These are phyloP conservation scores for Cynocephalus volans DNA, from an alignment of 2,113 vertebrate species.

Conservation along the genomic window DNA sequence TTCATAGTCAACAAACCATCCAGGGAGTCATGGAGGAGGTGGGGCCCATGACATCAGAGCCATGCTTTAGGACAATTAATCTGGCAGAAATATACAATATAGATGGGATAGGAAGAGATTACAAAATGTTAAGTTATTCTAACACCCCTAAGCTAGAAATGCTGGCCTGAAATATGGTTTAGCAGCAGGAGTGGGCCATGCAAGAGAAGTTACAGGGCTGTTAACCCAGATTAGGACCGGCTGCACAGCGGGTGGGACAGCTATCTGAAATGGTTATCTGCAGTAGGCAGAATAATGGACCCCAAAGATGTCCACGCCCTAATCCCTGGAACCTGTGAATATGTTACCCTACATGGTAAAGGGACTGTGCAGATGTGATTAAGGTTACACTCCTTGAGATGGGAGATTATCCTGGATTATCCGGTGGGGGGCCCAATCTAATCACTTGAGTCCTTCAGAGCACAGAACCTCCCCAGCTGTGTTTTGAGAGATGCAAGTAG, in stretches of 20 bases:
- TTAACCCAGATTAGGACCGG: too few relatives aligned
- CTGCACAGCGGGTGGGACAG: not conserved
- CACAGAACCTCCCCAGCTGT: not conserved
- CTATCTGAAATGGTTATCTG: not conserved
- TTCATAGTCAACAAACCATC: not conserved
- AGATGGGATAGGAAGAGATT: not conserved
- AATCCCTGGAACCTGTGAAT: not conserved
- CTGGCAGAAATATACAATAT: not conserved
- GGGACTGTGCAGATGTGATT: not conserved
- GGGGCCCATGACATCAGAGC: not conserved
- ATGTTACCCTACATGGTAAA: not conserved
- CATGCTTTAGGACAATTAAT: not conserved
- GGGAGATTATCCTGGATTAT: not conserved
- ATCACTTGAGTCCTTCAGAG: not conserved
- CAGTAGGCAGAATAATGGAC: not conserved
- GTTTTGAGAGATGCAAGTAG: not conserved
- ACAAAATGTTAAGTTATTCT: not conserved
- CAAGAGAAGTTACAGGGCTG: not conserved
- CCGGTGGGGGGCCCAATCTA: not conserved
- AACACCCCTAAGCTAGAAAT: conserved; percentile 15
- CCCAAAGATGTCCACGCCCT: not conserved
- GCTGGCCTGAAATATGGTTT: not conserved
- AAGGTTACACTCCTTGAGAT: not conserved
- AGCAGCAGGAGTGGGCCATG: not conserved
- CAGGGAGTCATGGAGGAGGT: not conserved